Base-by-base conservation (phyloP, 1,140 invertebrate genomes). In the Drosophila biarmipes region DNA sequence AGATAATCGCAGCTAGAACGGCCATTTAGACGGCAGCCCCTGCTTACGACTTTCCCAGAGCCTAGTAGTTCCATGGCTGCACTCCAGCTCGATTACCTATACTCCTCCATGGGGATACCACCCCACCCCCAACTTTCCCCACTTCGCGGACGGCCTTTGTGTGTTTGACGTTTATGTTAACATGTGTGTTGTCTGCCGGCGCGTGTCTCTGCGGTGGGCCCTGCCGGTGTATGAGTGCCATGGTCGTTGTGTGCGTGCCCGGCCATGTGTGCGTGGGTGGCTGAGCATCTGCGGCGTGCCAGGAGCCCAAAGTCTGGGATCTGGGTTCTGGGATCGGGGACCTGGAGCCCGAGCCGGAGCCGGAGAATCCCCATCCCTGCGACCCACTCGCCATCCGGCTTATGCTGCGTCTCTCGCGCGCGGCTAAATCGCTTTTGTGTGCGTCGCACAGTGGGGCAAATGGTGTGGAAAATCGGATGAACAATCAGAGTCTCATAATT, bases 161-260 rank as follows among this genome's bases (percentile, higher is more conserved):
- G 84, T 87, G 84, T 89, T 87, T 87, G 84, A 84, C 84, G 84
- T 87, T 87, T 89, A 87, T 87, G 84, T 89, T 89, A 89, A 87
- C 84, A 87, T 87, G 76, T 87, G 76, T 89, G 82, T 81, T 87
- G 73, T 76, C 78, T 82, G 75, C 58, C 61, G 55, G 76, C 63
- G 82, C 79, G 78, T 87, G 75, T 68, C 73, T 79, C 69, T 69
- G 74, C 48, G 63, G 59, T 51, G 45, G 58, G 45, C 43, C 31
- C 21, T 35, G 38, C 38, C 15, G 4, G 8, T 54, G 11, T 48
- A 45, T 42, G 52, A 34, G 46, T 49, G 46, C 14, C 8, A 37
- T 57, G 61, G 12, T 42, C 15, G 67, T 15, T 62, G 64, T 49
- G 53, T 53, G 45, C 46, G 55, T 38, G 43, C 45, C 38, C 19